These are phyloP conservation scores for Ciconia maguari DNA, from an alignment of 2,113 vertebrate species.

Conservation along the genomic window DNA sequence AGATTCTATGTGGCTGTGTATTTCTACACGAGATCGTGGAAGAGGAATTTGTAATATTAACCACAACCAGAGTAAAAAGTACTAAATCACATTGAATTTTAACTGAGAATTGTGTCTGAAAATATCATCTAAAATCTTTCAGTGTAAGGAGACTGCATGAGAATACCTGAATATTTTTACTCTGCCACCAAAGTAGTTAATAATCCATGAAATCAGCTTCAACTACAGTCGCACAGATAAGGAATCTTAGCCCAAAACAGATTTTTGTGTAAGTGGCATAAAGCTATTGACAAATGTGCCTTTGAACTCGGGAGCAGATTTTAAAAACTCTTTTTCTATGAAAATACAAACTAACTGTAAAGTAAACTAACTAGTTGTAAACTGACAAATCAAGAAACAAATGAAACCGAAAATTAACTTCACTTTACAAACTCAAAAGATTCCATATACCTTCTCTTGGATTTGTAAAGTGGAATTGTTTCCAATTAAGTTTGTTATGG, in stretches of 20 bases:
- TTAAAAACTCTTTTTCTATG: background rate
- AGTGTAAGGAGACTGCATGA: background rate
- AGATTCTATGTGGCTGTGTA: fast-evolving
- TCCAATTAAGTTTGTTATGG: slow-evolving; percentile 29
- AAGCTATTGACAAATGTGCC: background rate
- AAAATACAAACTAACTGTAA: background rate
- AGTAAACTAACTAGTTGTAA: background rate
- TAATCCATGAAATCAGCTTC: slow-evolving; percentile 26
- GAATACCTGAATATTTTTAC: background rate
- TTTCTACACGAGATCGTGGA: background rate
- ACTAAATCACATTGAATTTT: background rate
- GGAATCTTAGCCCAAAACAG: background rate
- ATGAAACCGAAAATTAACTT: background rate
- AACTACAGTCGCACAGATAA: background rate
- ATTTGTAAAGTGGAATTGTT: slow-evolving; percentile 27
- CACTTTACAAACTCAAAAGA: background rate
- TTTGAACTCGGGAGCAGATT: background rate
- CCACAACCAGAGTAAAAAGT: background rate
- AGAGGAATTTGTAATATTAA: background rate
- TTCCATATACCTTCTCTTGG: background rate
- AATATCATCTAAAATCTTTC: background rate
- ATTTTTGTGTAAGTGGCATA: background rate
- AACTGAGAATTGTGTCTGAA: background rate
- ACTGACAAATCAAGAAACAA: background rate
- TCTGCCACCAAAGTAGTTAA: background rate